Base-by-base conservation (phyloP, 2,888 invertebrate species). In the Phlogophora meticulosa region DNA sequence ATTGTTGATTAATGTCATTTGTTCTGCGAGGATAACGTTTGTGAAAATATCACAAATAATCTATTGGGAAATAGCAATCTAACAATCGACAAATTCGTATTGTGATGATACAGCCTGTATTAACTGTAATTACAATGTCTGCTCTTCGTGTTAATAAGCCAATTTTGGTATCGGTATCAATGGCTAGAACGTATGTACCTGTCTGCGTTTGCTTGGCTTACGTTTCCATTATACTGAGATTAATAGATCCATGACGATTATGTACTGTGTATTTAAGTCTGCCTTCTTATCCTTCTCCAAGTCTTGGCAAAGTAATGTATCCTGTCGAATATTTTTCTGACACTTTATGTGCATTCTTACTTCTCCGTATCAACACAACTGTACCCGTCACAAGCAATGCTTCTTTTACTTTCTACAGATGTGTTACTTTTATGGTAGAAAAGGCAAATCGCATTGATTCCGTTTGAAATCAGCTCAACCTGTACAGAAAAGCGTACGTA, bases 1-100 rank as follows among this genome's bases (percentile, higher is more conserved):
- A 66, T 77, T 69, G 76, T 78, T 76, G 78, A 82, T 82, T 74
- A 74, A 72, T 76, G 22, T 42, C 7, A 53, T 49, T 66, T 56
- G 36, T 70, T 59, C 58, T 58, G 60, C 43, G 51, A 69, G 55
- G 22, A 69, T 63, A 65, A 56, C 49, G 48, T 67, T 68, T 38
- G 22, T 42, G 34, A 59, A 65, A 56, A 74, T 60, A 60, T 56
- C 24, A 56, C 43, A 67, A 43, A 56, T 24, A 49, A n/a, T 42
- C 22, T 64, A 61, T 56, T 20, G 51, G 46, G 24, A 55, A 55
- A 65, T 58, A 48, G 40, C n/a, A 59, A 55, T 55, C 49, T 38
- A 59, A 62, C 32, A 57, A 28, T 49, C 15, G 38, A 38, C 36
- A 7, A 52, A 62, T 46, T 11, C 10, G 11, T 48, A 34, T 51